These are phyloP conservation scores for Ypsolopha scabrella DNA, from an alignment of 2,888 invertebrate species.

Conservation along the genomic window DNA sequence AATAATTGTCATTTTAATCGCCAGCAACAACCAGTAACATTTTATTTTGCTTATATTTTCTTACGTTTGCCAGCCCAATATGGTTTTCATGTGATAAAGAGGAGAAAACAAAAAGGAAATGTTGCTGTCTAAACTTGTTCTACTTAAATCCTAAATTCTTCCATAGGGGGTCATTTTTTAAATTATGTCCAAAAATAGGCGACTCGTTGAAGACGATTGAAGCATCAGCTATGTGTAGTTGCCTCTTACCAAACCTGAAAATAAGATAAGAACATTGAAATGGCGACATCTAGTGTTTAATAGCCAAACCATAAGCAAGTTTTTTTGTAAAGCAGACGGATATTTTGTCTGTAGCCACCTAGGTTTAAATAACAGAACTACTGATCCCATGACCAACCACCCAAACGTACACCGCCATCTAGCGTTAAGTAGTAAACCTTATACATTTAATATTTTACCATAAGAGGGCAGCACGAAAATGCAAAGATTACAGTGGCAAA, in stretches of 20 bases:
- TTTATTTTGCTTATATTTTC: too few species aligned
- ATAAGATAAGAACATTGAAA: constrained; percentile 8
- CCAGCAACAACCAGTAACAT: too few species aligned
- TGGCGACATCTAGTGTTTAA: constrained; percentile 3
- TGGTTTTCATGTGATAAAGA: too few species aligned
- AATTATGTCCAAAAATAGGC: constrained; percentile 41
- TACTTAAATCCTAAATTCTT: constrained; percentile 45
- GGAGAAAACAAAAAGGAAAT: background rate
- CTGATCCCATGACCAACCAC: too few species aligned
- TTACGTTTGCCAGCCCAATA: too few species aligned
- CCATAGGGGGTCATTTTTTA: constrained; percentile 38
- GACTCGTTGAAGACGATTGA: constrained; percentile 55
- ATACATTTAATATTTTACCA: background rate
- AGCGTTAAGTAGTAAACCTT: background rate
- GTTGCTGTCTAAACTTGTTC: background rate
- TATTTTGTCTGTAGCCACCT: too few species aligned
- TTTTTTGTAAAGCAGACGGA: background rate
- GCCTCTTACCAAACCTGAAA: constrained; percentile 58
- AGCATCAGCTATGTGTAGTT: constrained; percentile 59
- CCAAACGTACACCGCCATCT: background rate
- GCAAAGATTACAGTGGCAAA: too few species aligned
- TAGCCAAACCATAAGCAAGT: background rate
- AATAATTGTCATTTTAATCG: too few species aligned
- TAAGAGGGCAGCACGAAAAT: too few species aligned
- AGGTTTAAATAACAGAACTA: too few species aligned